These are phyloP conservation scores for Dallia pectoralis DNA, from an alignment of 2,797 vertebrate genomes.

Conservation along the genomic window DNA sequence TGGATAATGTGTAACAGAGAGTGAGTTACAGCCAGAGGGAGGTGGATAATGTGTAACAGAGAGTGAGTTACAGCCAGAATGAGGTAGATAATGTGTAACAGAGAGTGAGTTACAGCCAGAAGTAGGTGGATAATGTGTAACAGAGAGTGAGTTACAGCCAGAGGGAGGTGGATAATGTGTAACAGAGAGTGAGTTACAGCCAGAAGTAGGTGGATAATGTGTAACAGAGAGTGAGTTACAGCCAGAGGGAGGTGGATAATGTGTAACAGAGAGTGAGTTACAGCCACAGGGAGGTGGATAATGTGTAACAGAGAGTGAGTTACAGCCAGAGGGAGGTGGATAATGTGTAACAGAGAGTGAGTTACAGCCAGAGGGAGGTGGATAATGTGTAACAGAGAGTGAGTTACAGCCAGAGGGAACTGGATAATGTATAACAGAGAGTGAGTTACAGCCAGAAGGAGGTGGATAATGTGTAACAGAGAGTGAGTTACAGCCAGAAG, in stretches of 20 bases:
- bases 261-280: neutral
- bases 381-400: too few relatives aligned
- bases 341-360: too few relatives aligned
- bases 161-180: slow-evolving; percentile 25
- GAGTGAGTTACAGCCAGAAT: slow-evolving; percentile 31
- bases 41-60: too few relatives aligned
- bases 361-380: too few relatives aligned
- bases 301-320: too few relatives aligned
- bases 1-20: slow-evolving; percentile 33
- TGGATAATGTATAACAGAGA: too few relatives aligned
- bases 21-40: too few relatives aligned
- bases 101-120: slow-evolving; percentile 28
- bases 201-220: slow-evolving; percentile 27
- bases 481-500: too few relatives aligned
- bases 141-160: slow-evolving; percentile 30
- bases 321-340: too few relatives aligned
- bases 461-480: slow-evolving; percentile 41
- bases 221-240: too few relatives aligned
- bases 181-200: slow-evolving; percentile 21
- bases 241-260: neutral
- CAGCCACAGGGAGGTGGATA: slow-evolving; percentile 25
- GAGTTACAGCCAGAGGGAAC: too few relatives aligned
- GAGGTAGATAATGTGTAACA: too few relatives aligned
- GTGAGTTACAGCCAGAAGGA: slow-evolving; percentile 36
- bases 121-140: slow-evolving; percentile 43